Percentiles rank a stretch among this genome's conserved stretches.
These are phyloP conservation scores for Agrochola lychnidis DNA, from an alignment of 2,888 invertebrate species.

Conservation along the genomic window DNA sequence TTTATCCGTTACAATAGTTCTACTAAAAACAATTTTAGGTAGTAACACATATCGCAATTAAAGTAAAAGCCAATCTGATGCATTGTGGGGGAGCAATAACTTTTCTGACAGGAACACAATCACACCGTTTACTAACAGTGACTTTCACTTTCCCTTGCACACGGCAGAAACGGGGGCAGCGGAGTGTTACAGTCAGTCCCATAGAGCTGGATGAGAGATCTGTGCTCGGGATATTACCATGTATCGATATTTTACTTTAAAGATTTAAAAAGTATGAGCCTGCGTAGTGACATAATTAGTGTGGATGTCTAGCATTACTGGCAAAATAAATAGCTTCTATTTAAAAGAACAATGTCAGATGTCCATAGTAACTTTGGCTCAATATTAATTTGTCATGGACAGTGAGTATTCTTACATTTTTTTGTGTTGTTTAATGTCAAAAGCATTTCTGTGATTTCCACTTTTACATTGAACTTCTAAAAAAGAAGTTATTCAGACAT, in stretches of 20 bases:
- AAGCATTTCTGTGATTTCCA: too few relatives aligned
- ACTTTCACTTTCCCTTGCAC: constrained; percentile 73
- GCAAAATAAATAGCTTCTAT: not conserved
- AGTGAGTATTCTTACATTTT: too few relatives aligned
- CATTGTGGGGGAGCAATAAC: constrained; percentile 37
- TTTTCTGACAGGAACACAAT: constrained; percentile 60
- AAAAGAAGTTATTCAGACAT: too few relatives aligned
- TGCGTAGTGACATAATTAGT: not conserved
- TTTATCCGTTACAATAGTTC: not conserved
- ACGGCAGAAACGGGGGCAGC: constrained; percentile 72
- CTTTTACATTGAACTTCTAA: too few relatives aligned
- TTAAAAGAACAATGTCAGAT: too few relatives aligned
- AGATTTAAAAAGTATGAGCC: not conserved
- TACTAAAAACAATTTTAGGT: not conserved
- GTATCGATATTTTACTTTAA: constrained; percentile 40
- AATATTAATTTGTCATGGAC: too few relatives aligned
- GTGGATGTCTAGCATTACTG: not conserved
- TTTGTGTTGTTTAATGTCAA: too few relatives aligned
- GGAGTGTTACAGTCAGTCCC: constrained; percentile 64
- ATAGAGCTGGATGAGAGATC: constrained; percentile 43
- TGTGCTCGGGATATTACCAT: constrained; percentile 26
- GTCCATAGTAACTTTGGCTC: too few relatives aligned
- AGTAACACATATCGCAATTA: not conserved
- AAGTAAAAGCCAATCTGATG: constrained; percentile 43
- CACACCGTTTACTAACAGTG: constrained; percentile 68